phyloP scores from a whole-genome alignment of 2,797 vertebrate species.

The Anniella stebbinsi region DNA sequence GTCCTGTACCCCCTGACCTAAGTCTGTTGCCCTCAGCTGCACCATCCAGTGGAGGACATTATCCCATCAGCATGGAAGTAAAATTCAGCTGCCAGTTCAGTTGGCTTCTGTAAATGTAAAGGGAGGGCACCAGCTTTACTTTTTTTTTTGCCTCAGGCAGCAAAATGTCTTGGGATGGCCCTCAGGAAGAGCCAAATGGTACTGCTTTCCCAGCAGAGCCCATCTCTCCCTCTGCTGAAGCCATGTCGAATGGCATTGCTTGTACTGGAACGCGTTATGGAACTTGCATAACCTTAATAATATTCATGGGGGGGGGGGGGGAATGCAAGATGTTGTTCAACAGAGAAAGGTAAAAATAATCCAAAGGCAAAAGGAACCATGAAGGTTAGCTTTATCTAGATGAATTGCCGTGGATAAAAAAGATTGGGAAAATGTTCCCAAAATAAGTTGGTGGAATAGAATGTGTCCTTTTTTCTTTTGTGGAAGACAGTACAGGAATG shows the following conservation, averaged over 20 bases:
- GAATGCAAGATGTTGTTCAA: not conserved
- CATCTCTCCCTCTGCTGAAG: not conserved
- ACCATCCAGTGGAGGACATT: no score
- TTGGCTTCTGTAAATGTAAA: no score
- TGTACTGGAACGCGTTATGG: not conserved
- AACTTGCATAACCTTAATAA: not conserved
- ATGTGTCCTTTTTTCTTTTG: constrained; percentile 4
- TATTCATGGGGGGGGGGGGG: not conserved
- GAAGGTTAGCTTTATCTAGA: not conserved
- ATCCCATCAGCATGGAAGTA: no score
- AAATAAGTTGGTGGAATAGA: not conserved
- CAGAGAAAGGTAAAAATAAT: not conserved
- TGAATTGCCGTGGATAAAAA: not conserved
- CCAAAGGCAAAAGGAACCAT: not conserved
- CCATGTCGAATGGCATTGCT: not conserved
- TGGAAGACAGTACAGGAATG: not conserved
- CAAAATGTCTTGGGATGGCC: no score
- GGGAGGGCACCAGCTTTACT: no score
- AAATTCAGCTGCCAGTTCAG: not conserved
- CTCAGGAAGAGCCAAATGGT: not conserved
- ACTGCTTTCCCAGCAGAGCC: not conserved
- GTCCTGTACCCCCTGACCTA: no score
- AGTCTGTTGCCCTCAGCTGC: no score
- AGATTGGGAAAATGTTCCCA: not conserved
- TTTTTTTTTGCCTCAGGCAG: no score